Percentiles rank a stretch among this genome's conserved stretches.
Conservation (phyloP, 2,888 invertebrate species). For the Hecatera dysodea region DNA sequence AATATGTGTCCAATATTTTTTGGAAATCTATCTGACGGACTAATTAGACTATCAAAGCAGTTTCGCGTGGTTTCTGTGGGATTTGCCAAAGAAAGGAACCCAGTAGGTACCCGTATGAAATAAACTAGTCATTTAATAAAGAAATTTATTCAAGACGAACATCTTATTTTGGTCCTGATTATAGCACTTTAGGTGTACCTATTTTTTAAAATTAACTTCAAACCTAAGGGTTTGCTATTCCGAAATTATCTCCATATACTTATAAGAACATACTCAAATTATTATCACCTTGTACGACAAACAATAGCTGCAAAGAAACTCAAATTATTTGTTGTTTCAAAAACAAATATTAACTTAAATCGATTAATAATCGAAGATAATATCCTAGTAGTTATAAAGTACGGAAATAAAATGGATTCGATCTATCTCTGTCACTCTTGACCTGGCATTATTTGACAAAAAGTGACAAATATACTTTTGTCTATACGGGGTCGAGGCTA, state of each 20-base stretch:
- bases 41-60: no score
- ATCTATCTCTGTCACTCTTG: conserved; percentile 68
- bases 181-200: background rate
- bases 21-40: no score
- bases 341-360: conserved; percentile 18
- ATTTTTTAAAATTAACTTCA: background rate
- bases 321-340: background rate
- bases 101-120: no score
- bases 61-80: no score
- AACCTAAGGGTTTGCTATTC: background rate
- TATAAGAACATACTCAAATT: background rate
- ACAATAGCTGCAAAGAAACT: conserved; percentile 6
- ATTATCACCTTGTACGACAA: background rate
- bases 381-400: conserved; percentile 16
- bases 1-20: no score
- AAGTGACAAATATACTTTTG: conserved; percentile 65
- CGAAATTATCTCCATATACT: background rate
- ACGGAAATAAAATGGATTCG: conserved; percentile 51
- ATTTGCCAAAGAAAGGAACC: no score
- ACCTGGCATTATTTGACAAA: conserved; percentile 63
- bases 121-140: no score
- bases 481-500: conserved; percentile 56
- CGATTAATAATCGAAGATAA: conserved; percentile 32
- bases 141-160: no score
- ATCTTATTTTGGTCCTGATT: background rate